phyloP scores from a whole-genome alignment of 2,888 invertebrate species.

The Ichneumon xanthorius region DNA sequence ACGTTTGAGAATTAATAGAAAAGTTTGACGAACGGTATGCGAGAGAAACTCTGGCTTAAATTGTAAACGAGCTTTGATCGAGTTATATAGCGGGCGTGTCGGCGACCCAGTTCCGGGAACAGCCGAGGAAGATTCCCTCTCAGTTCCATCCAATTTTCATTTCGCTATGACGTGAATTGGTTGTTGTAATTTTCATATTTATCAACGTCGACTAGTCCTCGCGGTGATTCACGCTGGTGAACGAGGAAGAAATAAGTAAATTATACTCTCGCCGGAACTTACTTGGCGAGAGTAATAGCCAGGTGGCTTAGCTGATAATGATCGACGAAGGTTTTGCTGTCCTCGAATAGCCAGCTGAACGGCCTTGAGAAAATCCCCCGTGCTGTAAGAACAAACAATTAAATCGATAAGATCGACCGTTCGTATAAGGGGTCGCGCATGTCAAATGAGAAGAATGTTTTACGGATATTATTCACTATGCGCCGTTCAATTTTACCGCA shows the following conservation, averaged over 20 bases:
- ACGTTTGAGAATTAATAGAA: background rate
- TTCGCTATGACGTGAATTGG: slow-evolving; percentile 14
- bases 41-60: background rate
- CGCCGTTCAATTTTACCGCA: too few species aligned
- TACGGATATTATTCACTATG: too few species aligned
- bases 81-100: background rate
- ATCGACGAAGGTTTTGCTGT: slow-evolving; percentile 83
- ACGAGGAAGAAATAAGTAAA: background rate
- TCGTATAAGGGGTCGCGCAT: background rate
- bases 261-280: background rate
- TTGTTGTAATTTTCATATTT: slow-evolving; percentile 26
- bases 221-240: background rate
- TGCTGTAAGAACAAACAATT: slow-evolving; percentile 75
- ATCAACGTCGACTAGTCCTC: slow-evolving; percentile 28
- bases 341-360: slow-evolving; percentile 79
- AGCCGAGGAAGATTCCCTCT: background rate
- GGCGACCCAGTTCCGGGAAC: slow-evolving; percentile 1
- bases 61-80: background rate
- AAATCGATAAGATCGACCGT: background rate
- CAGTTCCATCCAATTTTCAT: slow-evolving; percentile 26
- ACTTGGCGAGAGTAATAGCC: slow-evolving; percentile 73
- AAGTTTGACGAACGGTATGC: background rate
- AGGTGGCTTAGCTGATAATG: slow-evolving; percentile 79
- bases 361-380: slow-evolving; percentile 78
- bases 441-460: too few species aligned